Base-by-base conservation (phyloP, 2,888 invertebrate genomes). In the Hartigia nigra region DNA sequence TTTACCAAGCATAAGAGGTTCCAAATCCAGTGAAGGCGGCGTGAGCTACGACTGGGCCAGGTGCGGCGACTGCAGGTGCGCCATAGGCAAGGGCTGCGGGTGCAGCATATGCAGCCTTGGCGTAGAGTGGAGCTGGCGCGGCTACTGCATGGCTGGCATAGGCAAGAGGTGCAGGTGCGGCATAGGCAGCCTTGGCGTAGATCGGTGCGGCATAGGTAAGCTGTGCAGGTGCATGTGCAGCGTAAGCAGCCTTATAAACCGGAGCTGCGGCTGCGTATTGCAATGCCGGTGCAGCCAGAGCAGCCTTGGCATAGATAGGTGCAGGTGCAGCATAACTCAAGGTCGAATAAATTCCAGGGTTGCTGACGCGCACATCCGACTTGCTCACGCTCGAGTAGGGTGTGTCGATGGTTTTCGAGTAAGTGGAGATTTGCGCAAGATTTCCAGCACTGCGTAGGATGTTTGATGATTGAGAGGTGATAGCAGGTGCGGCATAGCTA, bases 331-430 rank as follows among this genome's bases (percentile, higher is more conserved):
- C 82, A 78, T 84, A 86, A 83, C 84, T 86, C 14, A 87, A 85
- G 14, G 88, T 79, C 70, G 87, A 87, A 0, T 92, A 92, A 14
- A 93, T 81, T 31, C 94, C 94, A 23, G 94, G 95, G 91, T 95
- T 95, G 91, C 94, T 94, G 34, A 95, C 94, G n/a, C 95, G 94
- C 39, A 95, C 94, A 87, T 95, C 95, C 35, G 95, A 92, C 88
- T 95, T 95, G 87, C 95, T 94, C 74, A 95, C 95, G 88, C 95
- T 95, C 76, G 95, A 95, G 93, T 94, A 95, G 12, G 96, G 95
- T 3, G 95, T 95, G 90, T 95, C 95, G 85, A 95, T 93, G 81
- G 95, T 94, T 90, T 95, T 96, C 31, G 94, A 93, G 91, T 94
- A 95, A 75, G 95, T 95, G 31, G 95, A 95, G 83, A 91, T 85